These are phyloP conservation scores for Lepidurus couesii DNA, from an alignment of 1,140 invertebrate species.

Conservation along the genomic window DNA sequence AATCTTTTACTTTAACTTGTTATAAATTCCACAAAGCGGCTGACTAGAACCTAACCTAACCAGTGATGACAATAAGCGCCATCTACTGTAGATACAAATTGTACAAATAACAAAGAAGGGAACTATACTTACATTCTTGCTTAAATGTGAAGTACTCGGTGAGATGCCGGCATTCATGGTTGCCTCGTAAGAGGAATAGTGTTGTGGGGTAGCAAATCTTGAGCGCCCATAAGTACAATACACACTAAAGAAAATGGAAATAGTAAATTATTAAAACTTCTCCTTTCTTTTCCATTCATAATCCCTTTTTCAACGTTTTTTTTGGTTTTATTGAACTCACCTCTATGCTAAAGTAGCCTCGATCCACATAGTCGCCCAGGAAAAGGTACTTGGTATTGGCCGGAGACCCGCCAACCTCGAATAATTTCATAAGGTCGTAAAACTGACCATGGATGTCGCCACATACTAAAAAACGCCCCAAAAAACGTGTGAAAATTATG, in stretches of 20 bases:
- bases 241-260: constrained; percentile 61
- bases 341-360: constrained; percentile 99
- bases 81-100: neutral
- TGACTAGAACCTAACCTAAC: too few species aligned
- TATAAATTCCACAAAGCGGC: neutral
- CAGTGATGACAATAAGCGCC: neutral
- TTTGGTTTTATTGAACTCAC: constrained; percentile 52
- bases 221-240: constrained; percentile 98
- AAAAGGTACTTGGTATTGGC: constrained; percentile 99
- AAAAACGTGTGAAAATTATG: neutral
- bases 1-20: neutral
- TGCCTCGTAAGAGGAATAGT: constrained; percentile 96
- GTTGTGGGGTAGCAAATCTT: constrained; percentile 98
- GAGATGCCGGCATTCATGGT: constrained; percentile 99
- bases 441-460: constrained; percentile 99
- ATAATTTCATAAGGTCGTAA: constrained; percentile 99
- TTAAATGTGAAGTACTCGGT: constrained; percentile 99
- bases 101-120: neutral
- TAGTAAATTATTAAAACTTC: neutral
- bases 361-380: constrained; percentile 99
- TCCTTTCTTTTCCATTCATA: neutral
- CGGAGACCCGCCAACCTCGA: constrained; percentile 97
- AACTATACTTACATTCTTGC: constrained; percentile 92
- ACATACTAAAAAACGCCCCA: constrained; percentile 69
- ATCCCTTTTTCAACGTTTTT: constrained; percentile 2